phyloP scores from a whole-genome alignment of 1,140 invertebrate genomes.

The Paralvinella palmiformis region DNA sequence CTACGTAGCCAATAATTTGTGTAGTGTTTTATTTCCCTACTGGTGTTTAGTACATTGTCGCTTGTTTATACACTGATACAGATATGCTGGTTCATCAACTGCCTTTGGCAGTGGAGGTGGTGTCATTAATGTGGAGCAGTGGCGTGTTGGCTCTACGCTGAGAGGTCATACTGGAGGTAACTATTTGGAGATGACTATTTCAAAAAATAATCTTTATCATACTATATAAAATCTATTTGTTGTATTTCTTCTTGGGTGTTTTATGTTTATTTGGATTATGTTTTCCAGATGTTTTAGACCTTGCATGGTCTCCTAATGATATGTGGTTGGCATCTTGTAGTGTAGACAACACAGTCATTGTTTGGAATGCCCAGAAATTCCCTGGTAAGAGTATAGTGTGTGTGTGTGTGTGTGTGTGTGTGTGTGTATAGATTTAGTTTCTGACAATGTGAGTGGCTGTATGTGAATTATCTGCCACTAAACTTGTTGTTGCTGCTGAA shows the following conservation, averaged over 20 bases:
- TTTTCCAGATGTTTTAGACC: slow-evolving; percentile 65
- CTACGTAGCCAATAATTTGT: too few species aligned
- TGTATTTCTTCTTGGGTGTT: too few species aligned
- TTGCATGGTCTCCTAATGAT: slow-evolving; percentile 92
- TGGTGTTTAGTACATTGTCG: not conserved
- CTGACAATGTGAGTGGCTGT: too few species aligned
- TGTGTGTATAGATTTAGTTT: too few species aligned
- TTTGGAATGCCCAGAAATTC: slow-evolving; percentile 91
- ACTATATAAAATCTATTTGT: too few species aligned
- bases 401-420: too few species aligned
- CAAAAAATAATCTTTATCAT: too few species aligned
- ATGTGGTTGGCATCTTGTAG: slow-evolving; percentile 89
- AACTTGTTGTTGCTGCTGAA: too few species aligned
- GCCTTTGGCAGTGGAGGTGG: slow-evolving; percentile 50
- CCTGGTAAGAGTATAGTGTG: slow-evolving; percentile 61
- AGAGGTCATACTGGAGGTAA: slow-evolving; percentile 73
- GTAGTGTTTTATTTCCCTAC: too few species aligned
- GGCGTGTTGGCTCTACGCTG: slow-evolving; percentile 81
- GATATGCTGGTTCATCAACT: slow-evolving; percentile 12
- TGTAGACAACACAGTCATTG: slow-evolving; percentile 90
- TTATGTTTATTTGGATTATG: too few species aligned
- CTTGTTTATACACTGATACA: not conserved
- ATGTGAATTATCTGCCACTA: too few species aligned
- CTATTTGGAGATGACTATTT: not conserved
- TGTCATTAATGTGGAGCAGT: slow-evolving; percentile 80